Base-by-base conservation (phyloP, 2,888 invertebrate genomes). In the Pecten maximus region DNA sequence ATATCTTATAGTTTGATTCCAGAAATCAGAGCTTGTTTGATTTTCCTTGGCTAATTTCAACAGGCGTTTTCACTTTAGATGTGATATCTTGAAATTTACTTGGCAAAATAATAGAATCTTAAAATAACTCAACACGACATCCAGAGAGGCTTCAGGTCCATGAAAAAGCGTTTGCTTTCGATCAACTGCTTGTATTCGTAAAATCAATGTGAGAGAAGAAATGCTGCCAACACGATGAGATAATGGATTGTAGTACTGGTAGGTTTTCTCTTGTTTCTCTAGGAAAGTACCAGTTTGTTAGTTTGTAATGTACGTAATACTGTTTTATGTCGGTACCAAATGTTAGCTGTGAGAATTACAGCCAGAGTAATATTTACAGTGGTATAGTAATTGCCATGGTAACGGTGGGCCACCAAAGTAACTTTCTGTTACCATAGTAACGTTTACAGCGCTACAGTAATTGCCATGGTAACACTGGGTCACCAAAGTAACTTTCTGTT, bases 41-140 rank as follows among this genome's bases (percentile, higher is more conserved):
- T 74, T 35, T 74, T 74, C 35, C 23, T 1, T 0, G 35, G 23
- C 28, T 35, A 74, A 74, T 74, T 74, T 35, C 23, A 23, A 74
- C 74, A 74, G 74, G 28, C 60, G 35, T 74, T 74, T 35, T 74
- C 74, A 74, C 74, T 35, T 35, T 74, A 74, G 28, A 28, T 35
- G 74, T 23, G 35, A 74, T 74, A 74, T 74, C 74, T 74, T 74
- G 35, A 74, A 54, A 74, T 74, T 74, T 10, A 74, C 74, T 74
- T 74, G 74, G 74, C 74, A 74, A 28, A 74, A 74, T 74, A 74
- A 74, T 74, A 74, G 28, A 74, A 15, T 74, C 74, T 74, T 74
- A 74, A 74, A 74, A 74, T 74, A 74, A 28, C 74, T 74, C 15
- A 35, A 74, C 8, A 74, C 74, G 74, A 74, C 74, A 74, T 74